Evolutionary conservation across 2,888 invertebrate genomes (phyloP), one percentile per base, ranked within the genome.

Genomic region (Heliconius ismenius): DNA sequence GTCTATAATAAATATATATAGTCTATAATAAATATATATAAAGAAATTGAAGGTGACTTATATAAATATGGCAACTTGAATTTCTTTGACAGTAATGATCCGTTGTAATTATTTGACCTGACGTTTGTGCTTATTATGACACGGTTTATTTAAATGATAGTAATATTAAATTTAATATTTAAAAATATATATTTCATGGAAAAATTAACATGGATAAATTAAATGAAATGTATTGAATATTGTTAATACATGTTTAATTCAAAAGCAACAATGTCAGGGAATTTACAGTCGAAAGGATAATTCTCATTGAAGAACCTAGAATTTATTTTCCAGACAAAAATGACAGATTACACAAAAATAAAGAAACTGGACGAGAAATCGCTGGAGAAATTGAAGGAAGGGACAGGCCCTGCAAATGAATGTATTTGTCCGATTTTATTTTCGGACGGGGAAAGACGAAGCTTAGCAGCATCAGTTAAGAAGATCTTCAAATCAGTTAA

Each of bases 331-430:
- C 18, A 72, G 58, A 62, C 18, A 60, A 36, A 70, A 63, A 82
- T 82, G 82, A 68, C 80, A 64, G 76, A 79, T 77, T 88, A 87
- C 78, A 74, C 80, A 2, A 76, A 86, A 79, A 73, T 87, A 0
- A 88, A 86, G 76, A 87, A 87, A 79, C 73, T 89, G 0, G 90
- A 90, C 10, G 87, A 89, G 10, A 85, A 86, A 1, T 86, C 89
- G 0, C 78, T 86, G 0, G 79, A 81, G 43, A 81, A 84, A 7
- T 26, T 90, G n/a, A 80, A 79, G 0, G 90, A 90, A 74, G 89
- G 86, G 0, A 4, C 81, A 0, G 90, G 90, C 0, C 90, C 90
- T 0, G 85, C 76, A 0, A 90, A 90, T 62, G 78, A 88, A 32
- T 91, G 90, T 58, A 78, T 89, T 0, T 91, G 91, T 63, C 79